phyloP scores from a whole-genome alignment of 2,888 invertebrate species.

The Patella depressa region DNA sequence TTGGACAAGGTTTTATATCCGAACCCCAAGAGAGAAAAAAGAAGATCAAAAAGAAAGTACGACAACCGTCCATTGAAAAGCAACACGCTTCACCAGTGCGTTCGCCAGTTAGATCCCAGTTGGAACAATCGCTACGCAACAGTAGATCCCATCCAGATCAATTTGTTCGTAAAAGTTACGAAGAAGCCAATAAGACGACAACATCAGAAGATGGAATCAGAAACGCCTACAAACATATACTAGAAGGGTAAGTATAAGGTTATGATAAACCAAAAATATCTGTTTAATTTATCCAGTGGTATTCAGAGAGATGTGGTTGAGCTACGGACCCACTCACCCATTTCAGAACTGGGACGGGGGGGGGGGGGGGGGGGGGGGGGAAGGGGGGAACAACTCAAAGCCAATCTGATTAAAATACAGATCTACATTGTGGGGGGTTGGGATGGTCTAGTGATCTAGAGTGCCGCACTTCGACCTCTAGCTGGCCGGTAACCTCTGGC shows the following conservation, averaged over 20 bases:
- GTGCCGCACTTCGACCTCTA: too few species aligned
- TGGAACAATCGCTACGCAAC: not conserved
- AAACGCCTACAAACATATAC: slow-evolving; percentile 56
- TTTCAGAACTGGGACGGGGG: too few species aligned
- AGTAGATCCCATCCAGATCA: not conserved
- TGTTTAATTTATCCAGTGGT: too few species aligned
- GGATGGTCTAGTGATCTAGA: too few species aligned
- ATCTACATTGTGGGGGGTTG: too few species aligned
- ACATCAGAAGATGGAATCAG: slow-evolving; percentile 49
- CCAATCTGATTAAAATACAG: too few species aligned
- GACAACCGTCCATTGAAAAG: slow-evolving; percentile 24
- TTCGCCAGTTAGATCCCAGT: not conserved
- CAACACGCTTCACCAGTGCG: slow-evolving; percentile 24
- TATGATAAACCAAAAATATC: not conserved
- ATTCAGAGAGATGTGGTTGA: too few species aligned
- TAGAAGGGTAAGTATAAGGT: slow-evolving; percentile 52
- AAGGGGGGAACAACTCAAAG: too few species aligned
- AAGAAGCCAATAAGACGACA: slow-evolving; percentile 11
- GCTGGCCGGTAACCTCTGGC: too few species aligned
- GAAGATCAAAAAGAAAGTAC: not conserved
- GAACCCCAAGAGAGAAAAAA: not conserved
- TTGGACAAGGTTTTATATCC: slow-evolving; percentile 1
- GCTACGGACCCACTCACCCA: too few species aligned
- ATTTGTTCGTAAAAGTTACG: slow-evolving; percentile 1
- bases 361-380: too few species aligned